Base-by-base conservation (phyloP, 2,797 vertebrate species). In the Esox masquinongy region DNA sequence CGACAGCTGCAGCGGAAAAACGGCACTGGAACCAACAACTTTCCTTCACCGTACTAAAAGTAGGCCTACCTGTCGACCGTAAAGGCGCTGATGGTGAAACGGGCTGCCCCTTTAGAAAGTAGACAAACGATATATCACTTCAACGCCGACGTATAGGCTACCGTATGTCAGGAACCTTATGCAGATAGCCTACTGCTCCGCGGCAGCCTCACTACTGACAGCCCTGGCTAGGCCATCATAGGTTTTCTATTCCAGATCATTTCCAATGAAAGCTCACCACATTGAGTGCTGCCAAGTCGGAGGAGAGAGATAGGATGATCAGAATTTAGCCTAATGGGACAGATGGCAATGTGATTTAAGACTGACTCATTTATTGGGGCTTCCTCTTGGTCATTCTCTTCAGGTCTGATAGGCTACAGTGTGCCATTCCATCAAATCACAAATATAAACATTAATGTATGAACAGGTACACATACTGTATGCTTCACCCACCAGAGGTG, bases 1-100 rank as follows among this genome's bases (percentile, higher is more conserved):
- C 76, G 53, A 89, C 82, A 81, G 84, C 85, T 76, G 24, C 82
- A 81, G 84, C 85, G 77, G 24, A 75, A 80, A 59, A 77, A 69
- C 74, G 24, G 70, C 74, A 74, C 68, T 53, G 64, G 50, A 72
- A 67, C 78, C 74, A 75, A 78, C 61, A 77, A 85, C 66, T 80
- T 81, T 47, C 24, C 34, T 75, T 51, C 85, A 84, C 85, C 81
- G 50, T 36, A 77, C 49, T 68, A 17, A 74, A 86, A 77, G 6
- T 85, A 85, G 68, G 8, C 19, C 71, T 72, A 68, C 53, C 17
- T 61, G 63, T 63, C 31, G 56, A 61, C 50, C 24, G 16, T 31
- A 53, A 39, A 59, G 4, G 29, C 36, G 51, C 36, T 22, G 51
- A 43, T 22, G 47, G 36, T 50, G 50, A 26, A 69, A 67, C 26